Percentiles rank a stretch among this genome's conserved stretches.
These are phyloP conservation scores for Acrocera orbiculus DNA, from an alignment of 2,888 invertebrate genomes.

Conservation along the genomic window DNA sequence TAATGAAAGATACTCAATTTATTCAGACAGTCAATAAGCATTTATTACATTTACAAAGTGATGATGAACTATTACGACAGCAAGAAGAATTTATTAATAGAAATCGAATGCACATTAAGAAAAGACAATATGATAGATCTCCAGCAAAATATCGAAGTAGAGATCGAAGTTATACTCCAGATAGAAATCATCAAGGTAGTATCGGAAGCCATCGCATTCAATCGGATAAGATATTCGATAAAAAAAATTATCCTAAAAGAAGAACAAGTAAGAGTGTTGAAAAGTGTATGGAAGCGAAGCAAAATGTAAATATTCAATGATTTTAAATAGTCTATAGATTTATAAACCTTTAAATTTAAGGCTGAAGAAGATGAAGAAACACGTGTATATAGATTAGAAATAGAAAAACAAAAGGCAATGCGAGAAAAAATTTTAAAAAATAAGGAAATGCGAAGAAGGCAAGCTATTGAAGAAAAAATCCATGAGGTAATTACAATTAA, in stretches of 20 bases:
- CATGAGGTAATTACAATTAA: slow-evolving; percentile 24
- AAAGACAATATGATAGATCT: slow-evolving; percentile 27
- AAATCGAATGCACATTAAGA: slow-evolving; percentile 30
- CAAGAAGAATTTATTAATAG: slow-evolving; percentile 32
- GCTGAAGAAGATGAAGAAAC: slow-evolving; percentile 35
- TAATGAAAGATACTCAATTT: slow-evolving; percentile 31
- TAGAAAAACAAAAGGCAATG: slow-evolving; percentile 33
- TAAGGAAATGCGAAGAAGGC: slow-evolving; percentile 33
- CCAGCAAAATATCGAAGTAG: slow-evolving; percentile 19
- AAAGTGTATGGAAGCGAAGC: slow-evolving; percentile 1
- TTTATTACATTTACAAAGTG: slow-evolving; percentile 21
- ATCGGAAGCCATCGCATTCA: too few species aligned
- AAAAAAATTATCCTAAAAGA: slow-evolving; percentile 17
- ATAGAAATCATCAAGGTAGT: slow-evolving; percentile 14
- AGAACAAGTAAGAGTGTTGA: slow-evolving; percentile 19
- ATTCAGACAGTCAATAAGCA: slow-evolving; percentile 25
- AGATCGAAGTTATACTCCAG: slow-evolving; percentile 30
- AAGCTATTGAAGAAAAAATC: slow-evolving; percentile 29
- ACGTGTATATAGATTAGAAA: slow-evolving; percentile 31
- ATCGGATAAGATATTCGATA: slow-evolving; percentile 8
- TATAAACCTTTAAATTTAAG: too few species aligned
- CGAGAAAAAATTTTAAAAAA: slow-evolving; percentile 32
- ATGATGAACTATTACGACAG: slow-evolving; percentile 28
- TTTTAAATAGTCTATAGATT: too few species aligned
- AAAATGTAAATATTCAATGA: too few species aligned